A percentile compares a stretch with the other conserved stretches of the same genome.
These are phyloP conservation scores for Asbolus verrucosus DNA, from an alignment of 1,140 invertebrate species.

Conservation along the genomic window DNA sequence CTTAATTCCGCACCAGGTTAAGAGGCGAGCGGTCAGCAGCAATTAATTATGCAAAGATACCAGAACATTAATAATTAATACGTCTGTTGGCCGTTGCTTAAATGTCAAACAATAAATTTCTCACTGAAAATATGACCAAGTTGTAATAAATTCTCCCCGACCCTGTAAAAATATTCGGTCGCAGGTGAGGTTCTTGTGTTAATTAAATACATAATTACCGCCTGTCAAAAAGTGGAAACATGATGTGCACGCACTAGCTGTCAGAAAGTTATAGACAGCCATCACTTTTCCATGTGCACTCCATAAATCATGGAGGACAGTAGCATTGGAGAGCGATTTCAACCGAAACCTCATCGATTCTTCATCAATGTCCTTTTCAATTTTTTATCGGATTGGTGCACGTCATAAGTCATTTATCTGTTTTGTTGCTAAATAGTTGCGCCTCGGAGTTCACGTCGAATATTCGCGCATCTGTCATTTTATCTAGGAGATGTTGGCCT, in stretches of 20 bases:
- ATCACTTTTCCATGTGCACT: slow-evolving; percentile 7
- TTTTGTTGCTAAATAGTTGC: slow-evolving; percentile 21
- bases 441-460: slow-evolving; percentile 20
- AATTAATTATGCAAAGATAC: too few species aligned
- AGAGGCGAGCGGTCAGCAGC: too few species aligned
- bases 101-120: slow-evolving; percentile 28
- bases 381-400: slow-evolving; percentile 25
- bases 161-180: not conserved
- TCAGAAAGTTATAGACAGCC: slow-evolving; percentile 18
- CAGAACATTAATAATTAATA: slow-evolving; percentile 27
- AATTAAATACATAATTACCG: slow-evolving; percentile 36
- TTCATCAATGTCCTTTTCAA: slow-evolving; percentile 11
- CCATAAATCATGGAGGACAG: slow-evolving; percentile 34
- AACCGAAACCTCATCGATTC: slow-evolving; percentile 12
- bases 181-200: slow-evolving; percentile 26
- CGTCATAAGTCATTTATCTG: slow-evolving; percentile 11
- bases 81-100: slow-evolving; percentile 3
- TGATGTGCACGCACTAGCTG: slow-evolving; percentile 12
- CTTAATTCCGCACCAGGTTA: too few species aligned
- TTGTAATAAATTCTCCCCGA: slow-evolving; percentile 4
- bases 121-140: not conserved
- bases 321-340: slow-evolving; percentile 16
- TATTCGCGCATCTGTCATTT: too few species aligned
- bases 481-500: slow-evolving; percentile 44
- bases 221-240: slow-evolving; percentile 17